Evolutionary conservation across 2,888 invertebrate genomes (phyloP).

Genomic region (Periphyllus acericola): DNA sequence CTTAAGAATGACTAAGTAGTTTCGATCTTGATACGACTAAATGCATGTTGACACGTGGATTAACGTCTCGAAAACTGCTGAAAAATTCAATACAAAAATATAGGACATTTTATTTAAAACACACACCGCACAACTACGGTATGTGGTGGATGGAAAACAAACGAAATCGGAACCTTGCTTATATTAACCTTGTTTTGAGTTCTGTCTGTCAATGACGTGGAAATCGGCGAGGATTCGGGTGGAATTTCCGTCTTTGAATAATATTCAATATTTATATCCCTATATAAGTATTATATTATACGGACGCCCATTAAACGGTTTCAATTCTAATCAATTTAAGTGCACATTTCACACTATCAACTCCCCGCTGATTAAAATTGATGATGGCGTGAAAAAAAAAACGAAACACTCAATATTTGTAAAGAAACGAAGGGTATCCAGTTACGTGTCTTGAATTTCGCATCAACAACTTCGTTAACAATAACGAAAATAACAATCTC

Average conservation of each 20-base stretch:
- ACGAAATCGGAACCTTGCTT: too few relatives aligned
- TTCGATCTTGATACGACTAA: too few relatives aligned
- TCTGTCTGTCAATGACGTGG: not conserved
- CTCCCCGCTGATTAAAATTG: conserved; percentile 59
- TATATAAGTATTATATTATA: not conserved
- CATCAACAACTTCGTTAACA: conserved; percentile 62
- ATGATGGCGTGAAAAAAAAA: conserved; percentile 55
- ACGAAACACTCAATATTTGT: conserved; percentile 59
- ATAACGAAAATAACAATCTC: conserved; percentile 57
- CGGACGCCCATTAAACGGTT: conserved; percentile 55
- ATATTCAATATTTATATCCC: not conserved
- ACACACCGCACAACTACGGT: too few relatives aligned
- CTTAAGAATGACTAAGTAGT: too few relatives aligned
- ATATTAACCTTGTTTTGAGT: too few relatives aligned
- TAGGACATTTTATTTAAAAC: too few relatives aligned
- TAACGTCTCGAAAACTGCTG: too few relatives aligned
- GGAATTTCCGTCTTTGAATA: conserved; percentile 8
- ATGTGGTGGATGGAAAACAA: too few relatives aligned
- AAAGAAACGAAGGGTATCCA: conserved; percentile 59
- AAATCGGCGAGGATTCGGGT: not conserved
- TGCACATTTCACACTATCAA: conserved; percentile 58
- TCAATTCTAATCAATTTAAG: conserved; percentile 59
- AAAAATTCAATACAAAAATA: too few relatives aligned
- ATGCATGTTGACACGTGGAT: too few relatives aligned
- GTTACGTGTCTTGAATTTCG: conserved; percentile 62